Conservation (phyloP, 92 coral and sea anemone species). For the Zoanthus solanderi region DNA sequence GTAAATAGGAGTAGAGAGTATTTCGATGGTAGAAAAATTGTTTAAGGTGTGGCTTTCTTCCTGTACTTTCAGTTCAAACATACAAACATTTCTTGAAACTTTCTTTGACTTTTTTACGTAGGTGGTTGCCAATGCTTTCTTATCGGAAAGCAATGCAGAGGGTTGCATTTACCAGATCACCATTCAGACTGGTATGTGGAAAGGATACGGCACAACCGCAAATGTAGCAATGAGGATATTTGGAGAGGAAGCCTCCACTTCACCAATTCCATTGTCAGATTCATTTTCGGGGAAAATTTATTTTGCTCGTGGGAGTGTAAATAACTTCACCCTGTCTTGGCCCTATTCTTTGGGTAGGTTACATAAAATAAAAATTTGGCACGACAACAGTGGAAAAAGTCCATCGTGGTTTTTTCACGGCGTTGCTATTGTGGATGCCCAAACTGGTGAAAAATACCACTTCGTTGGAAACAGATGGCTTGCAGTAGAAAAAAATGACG, state of each 20-base stretch:
- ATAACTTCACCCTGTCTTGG: slow-evolving; percentile 76
- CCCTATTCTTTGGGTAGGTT: slow-evolving; percentile 72
- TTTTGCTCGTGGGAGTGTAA: slow-evolving; percentile 87
- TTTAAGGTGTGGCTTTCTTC: background rate
- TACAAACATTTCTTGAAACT: background rate
- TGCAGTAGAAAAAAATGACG: slow-evolving; percentile 87
- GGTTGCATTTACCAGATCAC: slow-evolving; percentile 71
- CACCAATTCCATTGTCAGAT: slow-evolving; percentile 73
- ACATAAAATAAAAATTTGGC: slow-evolving; percentile 80
- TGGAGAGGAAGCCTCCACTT: slow-evolving; percentile 75
- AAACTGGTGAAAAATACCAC: slow-evolving; percentile 57
- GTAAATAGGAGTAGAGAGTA: no score
- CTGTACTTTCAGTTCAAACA: background rate
- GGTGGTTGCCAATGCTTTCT: slow-evolving; percentile 80
- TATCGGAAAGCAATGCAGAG: slow-evolving; percentile 60
- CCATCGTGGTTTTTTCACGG: slow-evolving; percentile 88
- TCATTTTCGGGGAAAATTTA: slow-evolving; percentile 64
- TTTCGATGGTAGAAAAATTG: no score
- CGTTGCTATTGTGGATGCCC: slow-evolving; percentile 64
- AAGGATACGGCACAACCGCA: slow-evolving; percentile 85
- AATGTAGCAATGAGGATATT: slow-evolving; percentile 76
- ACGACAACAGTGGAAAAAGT: slow-evolving; percentile 79
- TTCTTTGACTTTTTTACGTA: background rate
- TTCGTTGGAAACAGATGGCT: slow-evolving; percentile 88
- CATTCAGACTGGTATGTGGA: slow-evolving; percentile 90